phyloP scores from a whole-genome alignment of 2,888 invertebrate genomes.

The Cyclophora punctaria region DNA sequence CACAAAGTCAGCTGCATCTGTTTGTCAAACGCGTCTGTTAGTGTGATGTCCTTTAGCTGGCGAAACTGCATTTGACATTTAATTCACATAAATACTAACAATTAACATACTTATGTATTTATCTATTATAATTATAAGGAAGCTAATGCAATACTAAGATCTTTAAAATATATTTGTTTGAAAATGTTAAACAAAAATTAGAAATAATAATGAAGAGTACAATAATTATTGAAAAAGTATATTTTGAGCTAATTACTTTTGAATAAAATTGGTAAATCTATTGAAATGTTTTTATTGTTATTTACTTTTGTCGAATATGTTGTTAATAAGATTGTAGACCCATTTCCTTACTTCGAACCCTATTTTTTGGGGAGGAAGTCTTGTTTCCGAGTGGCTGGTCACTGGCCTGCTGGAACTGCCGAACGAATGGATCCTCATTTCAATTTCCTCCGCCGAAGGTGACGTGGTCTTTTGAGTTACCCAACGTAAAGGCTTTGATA shows the following conservation, averaged over 20 bases:
- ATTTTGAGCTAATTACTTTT: no score
- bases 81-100: no score
- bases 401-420: constrained; percentile 33
- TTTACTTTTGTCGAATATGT: constrained; percentile 2
- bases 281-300: background rate
- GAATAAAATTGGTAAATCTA: background rate
- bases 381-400: constrained; percentile 24
- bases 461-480: constrained; percentile 55
- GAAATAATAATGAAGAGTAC: no score
- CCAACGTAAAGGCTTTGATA: constrained; percentile 64
- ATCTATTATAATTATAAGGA: no score
- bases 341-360: constrained; percentile 31
- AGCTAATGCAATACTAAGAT: no score
- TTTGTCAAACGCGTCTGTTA: no score
- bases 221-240: no score
- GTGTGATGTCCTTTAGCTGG: no score
- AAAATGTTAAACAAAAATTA: background rate
- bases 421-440: constrained; percentile 55
- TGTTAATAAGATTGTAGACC: constrained; percentile 9
- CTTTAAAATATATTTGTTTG: no score
- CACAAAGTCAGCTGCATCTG: no score
- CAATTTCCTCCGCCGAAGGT: constrained; percentile 53
- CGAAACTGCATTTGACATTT: no score
- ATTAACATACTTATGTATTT: no score
- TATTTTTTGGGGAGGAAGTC: constrained; percentile 36